phyloP scores from a whole-genome alignment of 2,888 invertebrate genomes.

The Lumbricus terrestris region DNA sequence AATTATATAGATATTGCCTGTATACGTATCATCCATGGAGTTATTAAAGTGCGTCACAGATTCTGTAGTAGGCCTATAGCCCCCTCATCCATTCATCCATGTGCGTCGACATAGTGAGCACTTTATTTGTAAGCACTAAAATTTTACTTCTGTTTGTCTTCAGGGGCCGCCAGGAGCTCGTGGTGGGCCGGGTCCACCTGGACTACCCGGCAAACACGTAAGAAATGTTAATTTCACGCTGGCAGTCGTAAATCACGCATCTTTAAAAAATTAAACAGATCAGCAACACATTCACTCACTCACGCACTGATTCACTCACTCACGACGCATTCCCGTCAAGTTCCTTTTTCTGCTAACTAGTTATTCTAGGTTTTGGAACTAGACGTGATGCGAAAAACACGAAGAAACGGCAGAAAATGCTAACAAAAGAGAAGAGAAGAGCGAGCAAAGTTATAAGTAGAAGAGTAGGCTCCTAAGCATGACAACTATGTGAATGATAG shows the following conservation, averaged over 20 bases:
- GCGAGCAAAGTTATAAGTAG: too few species aligned
- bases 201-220: background rate
- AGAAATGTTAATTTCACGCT: background rate
- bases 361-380: background rate
- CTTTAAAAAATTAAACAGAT: background rate
- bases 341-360: background rate
- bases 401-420: background rate
- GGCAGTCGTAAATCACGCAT: background rate
- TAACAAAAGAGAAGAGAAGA: background rate
- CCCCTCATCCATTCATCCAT: background rate
- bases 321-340: background rate
- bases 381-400: background rate
- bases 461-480: background rate
- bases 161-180: slow-evolving; percentile 25
- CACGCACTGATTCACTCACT: background rate
- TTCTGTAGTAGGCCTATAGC: background rate
- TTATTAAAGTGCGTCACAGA: background rate
- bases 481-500: background rate
- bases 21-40: background rate
- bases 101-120: too few species aligned
- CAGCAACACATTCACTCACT: background rate
- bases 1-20: background rate
- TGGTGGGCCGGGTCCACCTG: slow-evolving; percentile 25
- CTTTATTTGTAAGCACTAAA: background rate
- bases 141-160: background rate